These are phyloP conservation scores for Notothenia coriiceps DNA, from an alignment of 2,113 vertebrate genomes.

Conservation along the genomic window DNA sequence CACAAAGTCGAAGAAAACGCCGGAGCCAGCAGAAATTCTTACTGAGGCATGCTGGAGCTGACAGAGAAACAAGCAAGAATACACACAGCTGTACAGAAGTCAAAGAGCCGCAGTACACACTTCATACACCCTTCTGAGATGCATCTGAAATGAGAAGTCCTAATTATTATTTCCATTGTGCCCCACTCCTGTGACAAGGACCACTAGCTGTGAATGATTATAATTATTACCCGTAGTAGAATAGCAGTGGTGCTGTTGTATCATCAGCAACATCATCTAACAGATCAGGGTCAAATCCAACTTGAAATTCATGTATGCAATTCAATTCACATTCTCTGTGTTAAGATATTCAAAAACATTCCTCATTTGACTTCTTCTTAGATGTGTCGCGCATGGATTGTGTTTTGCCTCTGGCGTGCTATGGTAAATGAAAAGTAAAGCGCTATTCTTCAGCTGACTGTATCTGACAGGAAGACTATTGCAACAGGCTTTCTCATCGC, in stretches of 20 bases:
- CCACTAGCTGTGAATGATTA: slow-evolving; percentile 82
- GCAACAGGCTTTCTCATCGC: slow-evolving; percentile 44
- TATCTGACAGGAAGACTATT: slow-evolving; percentile 47
- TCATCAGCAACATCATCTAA: slow-evolving; percentile 77
- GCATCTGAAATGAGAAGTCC: slow-evolving; percentile 78
- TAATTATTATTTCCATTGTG: slow-evolving; percentile 85
- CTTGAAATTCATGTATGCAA: slow-evolving; percentile 76
- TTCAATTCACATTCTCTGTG: slow-evolving; percentile 53
- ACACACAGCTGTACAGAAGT: slow-evolving; percentile 75
- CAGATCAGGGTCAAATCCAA: slow-evolving; percentile 78
- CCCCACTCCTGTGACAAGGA: slow-evolving; percentile 79
- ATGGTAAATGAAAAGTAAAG: slow-evolving; percentile 68
- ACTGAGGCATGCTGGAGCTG: slow-evolving; percentile 3
- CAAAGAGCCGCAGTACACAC: slow-evolving; percentile 58
- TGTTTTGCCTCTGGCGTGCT: slow-evolving; percentile 52
- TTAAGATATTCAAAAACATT: slow-evolving; percentile 68
- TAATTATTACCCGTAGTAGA: slow-evolving; percentile 80
- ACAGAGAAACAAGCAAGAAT: slow-evolving; percentile 32
- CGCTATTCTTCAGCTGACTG: slow-evolving; percentile 49
- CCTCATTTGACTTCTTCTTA: slow-evolving; percentile 70
- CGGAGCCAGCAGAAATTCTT: slow-evolving; percentile 41
- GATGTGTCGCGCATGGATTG: slow-evolving; percentile 61
- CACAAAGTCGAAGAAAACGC: slow-evolving; percentile 32
- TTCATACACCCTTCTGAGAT: slow-evolving; percentile 62
- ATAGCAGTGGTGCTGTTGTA: slow-evolving; percentile 78